Base-by-base conservation (phyloP, 1,140 invertebrate genomes). In the Saccostrea echinata region DNA sequence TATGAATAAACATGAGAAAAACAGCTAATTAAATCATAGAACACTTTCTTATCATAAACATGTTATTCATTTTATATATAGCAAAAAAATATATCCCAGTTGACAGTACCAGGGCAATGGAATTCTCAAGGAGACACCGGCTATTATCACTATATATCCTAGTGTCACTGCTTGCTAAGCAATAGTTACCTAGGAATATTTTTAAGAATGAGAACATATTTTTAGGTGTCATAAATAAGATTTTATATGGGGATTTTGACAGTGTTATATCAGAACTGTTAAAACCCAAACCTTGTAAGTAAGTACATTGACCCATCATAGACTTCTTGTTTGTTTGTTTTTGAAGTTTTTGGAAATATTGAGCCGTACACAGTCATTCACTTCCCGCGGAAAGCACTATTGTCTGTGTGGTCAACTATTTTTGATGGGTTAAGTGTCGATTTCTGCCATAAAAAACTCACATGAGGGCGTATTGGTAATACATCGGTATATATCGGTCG, bases 271-370 rank as follows among this genome's bases (percentile, higher is more conserved):
- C 27, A 76, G 68, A 76, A 1, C 68, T 30, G 27, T 76, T 76
- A 76, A 76, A 76, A 76, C 68, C 68, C 27, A 76, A 76, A 76
- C 68, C 24, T 30, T 76, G 68, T 76, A 24, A 30, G 30, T 0
- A 27, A 27, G 68, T 33, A 33, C 27, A 76, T 76, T 76, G 68
- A 76, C 68, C 68, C 68, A 0, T n/a, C 55, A 61, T 61, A 61
- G 55, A 61, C 18, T 16, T 0, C 24, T 30, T 76, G 68, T 76
- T 76, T 76, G 68, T 76, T 76, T 30, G 24, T 76, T 76, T 76
- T 76, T 76, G 24, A 76, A 76, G 68, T 76, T 76, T 76, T 13
- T 27, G 68, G 68, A 33, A 76, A 76, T 76, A 76, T 76, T 76
- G 6, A 16, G 68, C 27, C 13, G 3, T 76, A 27, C 11, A 76